These are phyloP conservation scores for Megastigmus dorsalis DNA, from an alignment of 2,888 invertebrate species.

Conservation along the genomic window DNA sequence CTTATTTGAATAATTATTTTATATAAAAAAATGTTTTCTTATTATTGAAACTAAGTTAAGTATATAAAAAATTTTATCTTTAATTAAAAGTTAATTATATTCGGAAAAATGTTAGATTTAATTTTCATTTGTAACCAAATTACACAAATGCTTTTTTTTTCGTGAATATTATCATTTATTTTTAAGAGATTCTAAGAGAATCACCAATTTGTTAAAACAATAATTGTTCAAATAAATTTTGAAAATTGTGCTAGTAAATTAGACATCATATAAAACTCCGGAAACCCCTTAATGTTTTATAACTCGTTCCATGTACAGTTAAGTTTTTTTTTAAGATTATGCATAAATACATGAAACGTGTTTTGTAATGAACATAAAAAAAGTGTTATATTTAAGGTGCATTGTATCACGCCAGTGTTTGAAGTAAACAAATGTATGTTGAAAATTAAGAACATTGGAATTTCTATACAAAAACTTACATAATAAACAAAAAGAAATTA, in stretches of 20 bases:
- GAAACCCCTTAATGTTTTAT: slow-evolving; percentile 22
- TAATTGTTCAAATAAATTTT: slow-evolving; percentile 32
- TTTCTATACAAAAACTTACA: slow-evolving; percentile 40
- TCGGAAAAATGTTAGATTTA: background rate
- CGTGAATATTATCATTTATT: slow-evolving; percentile 1
- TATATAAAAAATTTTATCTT: slow-evolving; percentile 17
- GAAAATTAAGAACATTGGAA: slow-evolving; percentile 29
- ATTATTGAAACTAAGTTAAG: background rate
- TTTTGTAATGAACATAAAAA: slow-evolving; percentile 44
- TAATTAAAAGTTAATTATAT: slow-evolving; percentile 3
- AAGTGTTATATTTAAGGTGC: slow-evolving; percentile 26
- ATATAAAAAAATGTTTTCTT: background rate
- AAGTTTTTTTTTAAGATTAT: slow-evolving; percentile 27
- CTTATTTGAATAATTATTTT: slow-evolving; percentile 41
- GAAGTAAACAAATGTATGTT: slow-evolving; percentile 41
- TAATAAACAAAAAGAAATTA: slow-evolving; percentile 45
- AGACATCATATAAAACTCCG: slow-evolving; percentile 15
- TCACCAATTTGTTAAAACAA: background rate
- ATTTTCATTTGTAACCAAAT: slow-evolving; percentile 1
- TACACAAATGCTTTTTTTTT: background rate
- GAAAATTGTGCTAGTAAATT: slow-evolving; percentile 29
- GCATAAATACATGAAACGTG: slow-evolving; percentile 40
- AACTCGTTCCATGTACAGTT: slow-evolving; percentile 31
- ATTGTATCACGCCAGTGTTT: slow-evolving; percentile 48
- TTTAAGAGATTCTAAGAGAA: background rate